Conservation (phyloP, 2,113 vertebrate species). For the Cervus canadensis region DNA sequence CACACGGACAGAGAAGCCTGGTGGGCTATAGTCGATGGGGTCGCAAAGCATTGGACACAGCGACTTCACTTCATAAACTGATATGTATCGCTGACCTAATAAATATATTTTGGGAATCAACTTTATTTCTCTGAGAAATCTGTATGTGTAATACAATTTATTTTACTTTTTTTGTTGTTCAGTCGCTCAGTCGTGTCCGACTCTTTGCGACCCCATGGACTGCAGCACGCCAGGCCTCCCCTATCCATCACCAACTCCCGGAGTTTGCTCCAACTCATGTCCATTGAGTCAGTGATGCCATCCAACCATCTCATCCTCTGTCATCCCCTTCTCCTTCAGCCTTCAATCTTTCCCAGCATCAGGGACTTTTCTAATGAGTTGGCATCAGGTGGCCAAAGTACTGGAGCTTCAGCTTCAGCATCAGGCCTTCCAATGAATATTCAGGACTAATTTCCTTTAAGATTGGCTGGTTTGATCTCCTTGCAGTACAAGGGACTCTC, state of each 20-base stretch:
- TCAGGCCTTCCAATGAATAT: neutral
- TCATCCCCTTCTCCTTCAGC: neutral
- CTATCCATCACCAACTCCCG: neutral
- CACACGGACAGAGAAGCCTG: neutral
- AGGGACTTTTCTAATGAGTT: neutral
- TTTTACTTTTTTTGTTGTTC: neutral
- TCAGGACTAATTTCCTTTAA: neutral
- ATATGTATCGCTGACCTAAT: neutral
- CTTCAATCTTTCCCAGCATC: neutral
- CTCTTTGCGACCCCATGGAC: neutral
- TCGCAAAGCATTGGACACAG: neutral
- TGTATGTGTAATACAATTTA: neutral
- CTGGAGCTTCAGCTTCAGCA: neutral
- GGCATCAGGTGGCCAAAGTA: neutral
- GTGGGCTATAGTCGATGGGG: neutral
- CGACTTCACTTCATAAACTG: neutral
- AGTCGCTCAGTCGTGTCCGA: fast-evolving
- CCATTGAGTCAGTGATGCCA: neutral
- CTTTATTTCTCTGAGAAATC: neutral
- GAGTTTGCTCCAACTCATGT: neutral
- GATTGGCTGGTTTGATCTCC: neutral
- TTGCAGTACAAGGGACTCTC: neutral
- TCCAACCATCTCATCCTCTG: neutral
- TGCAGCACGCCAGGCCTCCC: neutral
- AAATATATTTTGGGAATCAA: neutral